phyloP scores from a whole-genome alignment of 2,113 vertebrate genomes.

The Scatophagus argus region DNA sequence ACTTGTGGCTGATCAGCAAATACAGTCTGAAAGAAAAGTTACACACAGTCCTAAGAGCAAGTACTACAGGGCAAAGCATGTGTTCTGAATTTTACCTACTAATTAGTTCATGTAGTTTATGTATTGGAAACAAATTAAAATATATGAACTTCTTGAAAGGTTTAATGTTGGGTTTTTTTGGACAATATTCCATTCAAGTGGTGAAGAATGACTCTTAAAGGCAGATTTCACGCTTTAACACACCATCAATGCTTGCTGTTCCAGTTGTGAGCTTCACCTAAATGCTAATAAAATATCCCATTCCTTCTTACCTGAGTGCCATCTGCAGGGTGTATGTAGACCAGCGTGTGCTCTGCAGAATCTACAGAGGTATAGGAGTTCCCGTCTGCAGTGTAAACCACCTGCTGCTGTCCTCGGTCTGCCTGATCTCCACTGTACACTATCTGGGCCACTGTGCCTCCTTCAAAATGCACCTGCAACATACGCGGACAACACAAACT shows the following conservation, averaged over 20 bases:
- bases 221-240: neutral
- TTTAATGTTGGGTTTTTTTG: neutral
- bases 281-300: neutral
- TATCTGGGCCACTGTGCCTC: slow-evolving; percentile 92
- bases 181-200: neutral
- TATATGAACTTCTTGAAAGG: neutral
- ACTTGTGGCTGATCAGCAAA: slow-evolving; percentile 98
- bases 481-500: slow-evolving; percentile 5
- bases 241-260: neutral
- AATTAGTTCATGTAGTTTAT: neutral
- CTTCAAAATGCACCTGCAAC: slow-evolving; percentile 95
- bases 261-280: neutral
- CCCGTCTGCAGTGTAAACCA: slow-evolving; percentile 94
- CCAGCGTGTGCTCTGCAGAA: slow-evolving; percentile 94
- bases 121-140: neutral
- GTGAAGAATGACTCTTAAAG: neutral
- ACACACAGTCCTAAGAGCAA: neutral
- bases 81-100: neutral
- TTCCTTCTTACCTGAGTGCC: slow-evolving; percentile 87
- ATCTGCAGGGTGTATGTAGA: slow-evolving; percentile 98
- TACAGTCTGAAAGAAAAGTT: slow-evolving; percentile 84
- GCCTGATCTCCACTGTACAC: slow-evolving; percentile 95
- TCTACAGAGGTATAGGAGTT: slow-evolving; percentile 96
- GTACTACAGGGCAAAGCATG: neutral
- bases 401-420: slow-evolving; percentile 90